These are phyloP conservation scores for Marmota monax DNA, from an alignment of 2,113 vertebrate genomes.

Conservation along the genomic window DNA sequence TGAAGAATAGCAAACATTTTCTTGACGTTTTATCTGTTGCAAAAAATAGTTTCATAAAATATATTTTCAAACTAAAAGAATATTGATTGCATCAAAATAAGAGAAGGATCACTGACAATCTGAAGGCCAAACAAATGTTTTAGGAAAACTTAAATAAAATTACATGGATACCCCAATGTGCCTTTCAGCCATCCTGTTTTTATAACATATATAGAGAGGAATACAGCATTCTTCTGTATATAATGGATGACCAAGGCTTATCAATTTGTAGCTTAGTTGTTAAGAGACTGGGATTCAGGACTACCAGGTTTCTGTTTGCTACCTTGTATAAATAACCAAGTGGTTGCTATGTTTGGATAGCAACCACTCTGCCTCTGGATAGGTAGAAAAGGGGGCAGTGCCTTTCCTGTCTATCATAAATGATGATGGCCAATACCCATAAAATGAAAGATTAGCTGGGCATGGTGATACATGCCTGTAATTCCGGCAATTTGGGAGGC, in stretches of 20 bases:
- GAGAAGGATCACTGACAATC: not conserved
- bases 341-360: not conserved
- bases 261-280: not conserved
- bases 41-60: conserved; percentile 19
- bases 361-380: not conserved
- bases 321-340: not conserved
- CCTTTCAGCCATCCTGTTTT: not conserved
- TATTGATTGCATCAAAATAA: not conserved
- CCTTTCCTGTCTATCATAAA: not conserved
- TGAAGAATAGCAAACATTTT: conserved; percentile 14
- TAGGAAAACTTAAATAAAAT: conserved; percentile 1
- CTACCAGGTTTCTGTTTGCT: not conserved
- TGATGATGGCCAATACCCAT: not conserved
- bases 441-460: not conserved
- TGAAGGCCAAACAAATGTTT: conserved; percentile 38
- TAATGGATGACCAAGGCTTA: not conserved
- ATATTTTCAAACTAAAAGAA: conserved; percentile 33
- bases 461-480: too few relatives aligned
- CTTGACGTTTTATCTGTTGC: not conserved
- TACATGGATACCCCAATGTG: not conserved
- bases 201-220: not conserved
- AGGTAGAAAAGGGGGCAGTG: not conserved
- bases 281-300: not conserved
- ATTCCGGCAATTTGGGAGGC: too few relatives aligned
- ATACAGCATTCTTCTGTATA: not conserved